Base-by-base conservation (phyloP, 1,140 invertebrate genomes). In the Popillia japonica region DNA sequence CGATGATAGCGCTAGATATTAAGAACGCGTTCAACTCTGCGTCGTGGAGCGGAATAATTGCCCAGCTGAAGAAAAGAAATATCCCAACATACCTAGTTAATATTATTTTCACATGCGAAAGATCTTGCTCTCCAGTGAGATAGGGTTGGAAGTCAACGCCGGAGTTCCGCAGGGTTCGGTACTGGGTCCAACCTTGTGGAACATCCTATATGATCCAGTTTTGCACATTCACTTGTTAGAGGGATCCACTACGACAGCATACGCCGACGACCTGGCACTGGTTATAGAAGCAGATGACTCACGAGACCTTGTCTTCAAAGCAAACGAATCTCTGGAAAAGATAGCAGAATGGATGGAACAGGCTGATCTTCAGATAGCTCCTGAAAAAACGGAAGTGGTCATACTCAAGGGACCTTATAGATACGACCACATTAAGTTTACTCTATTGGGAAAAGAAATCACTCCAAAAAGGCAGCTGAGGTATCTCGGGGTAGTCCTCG, bases 131-230 rank as follows among this genome's bases (percentile, higher is more conserved):
- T n/a, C 14, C 8, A 74, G 34, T 23, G 6, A 74, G 20, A 85
- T 85, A 74, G 0, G 11, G 0, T 74, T 83, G 0, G 85, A 82
- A 0, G 86, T 83, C 14, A 40, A 34, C 40, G 72, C 72, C 81
- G 86, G 87, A 0, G 87, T 87, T 40, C 87, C 87, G 0, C 87
- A 88, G 77, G 87, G 87, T 0, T 89, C 87, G 0, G 83, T 88
- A 0, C 72, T 87, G 1, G 87, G 87, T 0, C 86, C 87, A 0
- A 73, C 81, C 0, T 68, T 86, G 0, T 88, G 87, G 86, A 87
- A 87, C 64, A 14, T 87, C 0, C 77, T 87, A 0, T 83, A 88
- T 17, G 84, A 88, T 42, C 81, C 81, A 7, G 72, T 86, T 1
- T 75, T 87, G 11, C 40, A 41, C 8, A 72, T 87, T 2, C 81